Evolutionary conservation across 2,113 vertebrate species (phyloP).

Genomic region (Solenodon paradoxus): DNA sequence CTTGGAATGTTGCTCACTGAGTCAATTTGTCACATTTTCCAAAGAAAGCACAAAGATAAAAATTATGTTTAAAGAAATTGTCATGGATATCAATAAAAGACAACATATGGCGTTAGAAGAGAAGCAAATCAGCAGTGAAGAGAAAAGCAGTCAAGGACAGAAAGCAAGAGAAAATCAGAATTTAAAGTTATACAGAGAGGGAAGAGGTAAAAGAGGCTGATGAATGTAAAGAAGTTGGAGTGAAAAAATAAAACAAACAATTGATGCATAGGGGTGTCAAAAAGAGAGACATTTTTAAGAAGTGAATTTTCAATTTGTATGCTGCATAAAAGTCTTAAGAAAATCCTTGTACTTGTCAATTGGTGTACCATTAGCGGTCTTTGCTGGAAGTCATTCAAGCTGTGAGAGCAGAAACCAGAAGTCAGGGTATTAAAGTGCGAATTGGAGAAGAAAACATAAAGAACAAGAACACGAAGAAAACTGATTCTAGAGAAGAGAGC

Average conservation of each 20-base stretch:
- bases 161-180: background rate
- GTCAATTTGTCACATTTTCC: conserved; percentile 1
- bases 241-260: background rate
- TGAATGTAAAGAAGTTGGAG: background rate
- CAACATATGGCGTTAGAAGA: background rate
- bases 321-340: background rate
- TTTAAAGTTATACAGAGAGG: background rate
- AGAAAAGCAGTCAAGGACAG: background rate
- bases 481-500: background rate
- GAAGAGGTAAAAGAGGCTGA: background rate
- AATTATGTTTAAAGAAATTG: conserved; percentile 28
- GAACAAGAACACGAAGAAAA: too few species aligned
- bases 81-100: background rate
- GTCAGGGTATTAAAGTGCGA: background rate
- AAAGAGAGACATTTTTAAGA: background rate
- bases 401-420: background rate
- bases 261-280: background rate
- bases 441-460: background rate
- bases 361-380: background rate
- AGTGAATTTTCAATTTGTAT: background rate
- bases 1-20: background rate
- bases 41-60: conserved; percentile 17
- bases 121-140: background rate
- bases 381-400: background rate
- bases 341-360: background rate